Evolutionary conservation across 2,888 invertebrate species (phyloP).

Genomic region (Campoplex nolae): DNA sequence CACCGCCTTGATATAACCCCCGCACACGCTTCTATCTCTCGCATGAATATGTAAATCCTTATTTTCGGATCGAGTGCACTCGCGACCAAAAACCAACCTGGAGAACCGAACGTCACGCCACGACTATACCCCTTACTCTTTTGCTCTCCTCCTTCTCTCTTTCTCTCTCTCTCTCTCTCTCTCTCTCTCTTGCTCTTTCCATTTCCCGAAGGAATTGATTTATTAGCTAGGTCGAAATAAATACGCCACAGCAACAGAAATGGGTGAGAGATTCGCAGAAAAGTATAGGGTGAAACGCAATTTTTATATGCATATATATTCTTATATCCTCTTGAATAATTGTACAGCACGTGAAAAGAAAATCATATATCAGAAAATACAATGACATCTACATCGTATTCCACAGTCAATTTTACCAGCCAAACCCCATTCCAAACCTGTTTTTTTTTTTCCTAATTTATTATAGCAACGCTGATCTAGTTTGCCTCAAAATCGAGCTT

Average conservation of each 20-base stretch:
- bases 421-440: neutral
- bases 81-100: slow-evolving; percentile 83
- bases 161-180: slow-evolving; percentile 56
- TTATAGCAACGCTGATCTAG: neutral
- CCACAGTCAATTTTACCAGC: neutral
- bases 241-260: slow-evolving; percentile 49
- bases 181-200: slow-evolving; percentile 65
- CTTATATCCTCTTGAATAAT: slow-evolving; percentile 21
- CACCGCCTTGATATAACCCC: slow-evolving; percentile 39
- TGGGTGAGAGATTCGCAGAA: slow-evolving; percentile 29
- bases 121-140: slow-evolving; percentile 45
- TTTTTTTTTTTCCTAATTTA: neutral
- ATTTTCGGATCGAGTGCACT: slow-evolving; percentile 84
- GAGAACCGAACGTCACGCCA: slow-evolving; percentile 73
- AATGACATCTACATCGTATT: slow-evolving; percentile 42
- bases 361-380: slow-evolving; percentile 36
- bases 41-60: slow-evolving; percentile 85
- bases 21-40: slow-evolving; percentile 73
- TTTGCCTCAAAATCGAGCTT: neutral
- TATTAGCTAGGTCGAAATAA: slow-evolving; percentile 77
- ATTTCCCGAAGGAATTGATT: slow-evolving; percentile 81
- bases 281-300: slow-evolving; percentile 50
- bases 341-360: slow-evolving; percentile 34
- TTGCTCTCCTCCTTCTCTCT: slow-evolving; percentile 41
- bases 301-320: slow-evolving; percentile 21